phyloP scores from a whole-genome alignment of 2,113 vertebrate genomes.

The Prunella fulvescens region DNA sequence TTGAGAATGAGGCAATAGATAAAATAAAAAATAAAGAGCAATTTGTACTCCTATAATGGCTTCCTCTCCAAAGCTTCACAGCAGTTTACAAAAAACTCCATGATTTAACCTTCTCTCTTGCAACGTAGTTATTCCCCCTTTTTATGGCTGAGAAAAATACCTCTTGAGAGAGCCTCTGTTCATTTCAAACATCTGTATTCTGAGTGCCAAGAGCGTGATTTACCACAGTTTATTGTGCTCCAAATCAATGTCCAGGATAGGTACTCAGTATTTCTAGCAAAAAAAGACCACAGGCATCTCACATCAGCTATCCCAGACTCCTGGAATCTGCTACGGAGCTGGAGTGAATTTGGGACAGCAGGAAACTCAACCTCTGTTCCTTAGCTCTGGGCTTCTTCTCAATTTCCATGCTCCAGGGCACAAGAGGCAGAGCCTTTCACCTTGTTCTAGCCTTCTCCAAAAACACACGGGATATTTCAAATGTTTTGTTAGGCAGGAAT shows the following conservation, averaged over 20 bases:
- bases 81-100: not conserved
- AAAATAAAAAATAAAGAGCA: slow-evolving; percentile 55
- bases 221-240: not conserved
- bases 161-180: slow-evolving; percentile 3
- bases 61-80: slow-evolving; percentile 34
- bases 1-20: slow-evolving; percentile 58
- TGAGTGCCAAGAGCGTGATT: slow-evolving; percentile 5
- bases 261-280: slow-evolving; percentile 2
- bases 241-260: not conserved
- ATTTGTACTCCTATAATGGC: slow-evolving; percentile 46
- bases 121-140: slow-evolving; percentile 4
- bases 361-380: not conserved
- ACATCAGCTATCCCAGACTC: not conserved
- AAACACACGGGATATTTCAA: not conserved
- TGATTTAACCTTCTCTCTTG: slow-evolving; percentile 31
- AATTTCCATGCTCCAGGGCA: not conserved
- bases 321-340: not conserved
- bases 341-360: not conserved
- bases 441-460: not conserved
- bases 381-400: not conserved
- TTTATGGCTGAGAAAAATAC: slow-evolving; percentile 7
- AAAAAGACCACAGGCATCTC: not conserved
- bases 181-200: not conserved
- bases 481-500: not conserved
- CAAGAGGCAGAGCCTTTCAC: not conserved